Conservation (phyloP, 2,888 invertebrate genomes). For the Ophioninae sp. region DNA sequence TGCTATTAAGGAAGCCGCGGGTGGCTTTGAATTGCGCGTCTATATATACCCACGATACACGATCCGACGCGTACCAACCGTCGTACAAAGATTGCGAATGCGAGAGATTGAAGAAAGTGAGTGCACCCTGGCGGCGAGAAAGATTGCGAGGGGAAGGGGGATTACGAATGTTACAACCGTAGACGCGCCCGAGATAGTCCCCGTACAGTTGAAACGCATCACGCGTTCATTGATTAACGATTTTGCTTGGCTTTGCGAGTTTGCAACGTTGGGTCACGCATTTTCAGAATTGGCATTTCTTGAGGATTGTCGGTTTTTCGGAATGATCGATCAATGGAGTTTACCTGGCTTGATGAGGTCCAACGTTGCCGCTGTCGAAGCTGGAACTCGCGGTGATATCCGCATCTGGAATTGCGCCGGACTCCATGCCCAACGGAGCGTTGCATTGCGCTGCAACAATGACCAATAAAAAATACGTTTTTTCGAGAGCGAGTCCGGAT, state of each 20-base stretch:
- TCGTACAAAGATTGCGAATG: slow-evolving; percentile 42
- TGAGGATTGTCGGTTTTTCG: too few species aligned
- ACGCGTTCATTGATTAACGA: too few species aligned
- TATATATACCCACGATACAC: slow-evolving; percentile 16
- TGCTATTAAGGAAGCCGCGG: slow-evolving; percentile 63
- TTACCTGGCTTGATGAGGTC: slow-evolving; percentile 86
- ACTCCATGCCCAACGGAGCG: slow-evolving; percentile 86
- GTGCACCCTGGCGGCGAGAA: slow-evolving; percentile 30
- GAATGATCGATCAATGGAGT: slow-evolving; percentile 58
- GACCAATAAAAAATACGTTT: slow-evolving; percentile 46
- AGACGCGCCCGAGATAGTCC: slow-evolving; percentile 27
- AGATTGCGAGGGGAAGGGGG: slow-evolving; percentile 34
- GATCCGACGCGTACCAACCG: slow-evolving; percentile 25
- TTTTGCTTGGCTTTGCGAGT: too few species aligned
- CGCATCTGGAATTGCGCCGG: slow-evolving; percentile 84
- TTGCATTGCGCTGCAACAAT: slow-evolving; percentile 83
- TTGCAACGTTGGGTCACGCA: too few species aligned
- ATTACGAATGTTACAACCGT: slow-evolving; percentile 47
- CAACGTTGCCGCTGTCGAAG: slow-evolving; percentile 85
- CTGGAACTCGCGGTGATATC: slow-evolving; percentile 86
- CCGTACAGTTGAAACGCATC: too few species aligned
- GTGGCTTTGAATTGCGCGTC: slow-evolving; percentile 47
- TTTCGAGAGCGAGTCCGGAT: too few species aligned
- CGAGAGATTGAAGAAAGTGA: slow-evolving; percentile 58
- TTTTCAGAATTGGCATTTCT: too few species aligned